Conservation (phyloP, 2,888 invertebrate species). For the Embidobia sp. region DNA sequence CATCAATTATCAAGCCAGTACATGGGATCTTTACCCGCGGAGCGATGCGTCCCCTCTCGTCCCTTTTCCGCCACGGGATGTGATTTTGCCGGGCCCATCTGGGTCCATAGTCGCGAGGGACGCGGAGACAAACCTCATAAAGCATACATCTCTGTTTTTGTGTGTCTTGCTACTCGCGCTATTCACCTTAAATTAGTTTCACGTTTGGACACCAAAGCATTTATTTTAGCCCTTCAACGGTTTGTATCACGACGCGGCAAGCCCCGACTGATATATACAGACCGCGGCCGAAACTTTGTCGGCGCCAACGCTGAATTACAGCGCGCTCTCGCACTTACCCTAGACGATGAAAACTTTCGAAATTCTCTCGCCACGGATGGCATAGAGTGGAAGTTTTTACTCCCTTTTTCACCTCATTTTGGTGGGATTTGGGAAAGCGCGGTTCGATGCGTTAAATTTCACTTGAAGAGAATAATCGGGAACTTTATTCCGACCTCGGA, state of each 20-base stretch:
- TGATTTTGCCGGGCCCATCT: not conserved
- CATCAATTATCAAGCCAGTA: not conserved
- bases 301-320: not conserved
- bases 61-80: not conserved
- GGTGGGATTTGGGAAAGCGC: too few species aligned
- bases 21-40: not conserved
- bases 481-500: too few species aligned
- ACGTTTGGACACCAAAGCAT: not conserved
- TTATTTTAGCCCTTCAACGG: not conserved
- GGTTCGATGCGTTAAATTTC: too few species aligned
- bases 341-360: too few species aligned
- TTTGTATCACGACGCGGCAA: not conserved
- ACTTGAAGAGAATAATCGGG: too few species aligned
- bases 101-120: not conserved
- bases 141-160: too few species aligned
- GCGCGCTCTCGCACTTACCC: too few species aligned
- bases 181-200: not conserved
- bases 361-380: too few species aligned
- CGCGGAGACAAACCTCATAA: not conserved
- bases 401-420: too few species aligned
- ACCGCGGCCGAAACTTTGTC: not conserved
- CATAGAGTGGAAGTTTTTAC: too few species aligned
- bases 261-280: not conserved
- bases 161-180: not conserved
- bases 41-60: too few species aligned